phyloP scores from a whole-genome alignment of 2,888 invertebrate species.

The Cordilura impudica region DNA sequence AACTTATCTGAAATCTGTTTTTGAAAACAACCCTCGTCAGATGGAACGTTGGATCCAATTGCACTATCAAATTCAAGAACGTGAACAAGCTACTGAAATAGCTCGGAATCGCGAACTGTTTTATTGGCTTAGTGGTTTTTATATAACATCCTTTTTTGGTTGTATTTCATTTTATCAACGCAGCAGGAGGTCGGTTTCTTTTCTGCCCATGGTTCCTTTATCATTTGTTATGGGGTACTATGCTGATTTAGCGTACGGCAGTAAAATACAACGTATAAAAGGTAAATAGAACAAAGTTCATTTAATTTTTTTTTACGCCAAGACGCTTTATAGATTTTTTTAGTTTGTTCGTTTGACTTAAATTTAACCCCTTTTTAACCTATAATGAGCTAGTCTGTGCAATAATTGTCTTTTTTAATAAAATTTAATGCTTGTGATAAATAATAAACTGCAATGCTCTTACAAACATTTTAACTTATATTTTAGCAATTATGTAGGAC shows the following conservation, averaged over 20 bases:
- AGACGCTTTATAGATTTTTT: slow-evolving; percentile 4
- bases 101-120: slow-evolving; percentile 86
- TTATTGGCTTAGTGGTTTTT: slow-evolving; percentile 85
- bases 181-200: slow-evolving; percentile 81
- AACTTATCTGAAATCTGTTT: background rate
- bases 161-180: slow-evolving; percentile 80
- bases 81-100: slow-evolving; percentile 84
- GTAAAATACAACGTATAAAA: slow-evolving; percentile 86
- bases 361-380: slow-evolving; percentile 21
- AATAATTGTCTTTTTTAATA: background rate
- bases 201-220: slow-evolving; percentile 85
- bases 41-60: slow-evolving; percentile 89
- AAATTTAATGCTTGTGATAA: no score
- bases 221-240: slow-evolving; percentile 86
- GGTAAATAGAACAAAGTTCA: slow-evolving; percentile 78
- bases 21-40: no score
- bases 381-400: background rate
- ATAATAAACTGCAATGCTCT: no score
- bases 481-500: no score
- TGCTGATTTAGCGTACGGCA: slow-evolving; percentile 87
- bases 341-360: slow-evolving; percentile 9
- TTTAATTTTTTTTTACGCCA: slow-evolving; percentile 1
- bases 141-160: slow-evolving; percentile 80
- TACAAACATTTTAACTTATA: no score
- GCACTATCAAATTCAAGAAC: slow-evolving; percentile 87